Conservation (phyloP, 1,140 invertebrate species). For the Ylistrum balloti region DNA sequence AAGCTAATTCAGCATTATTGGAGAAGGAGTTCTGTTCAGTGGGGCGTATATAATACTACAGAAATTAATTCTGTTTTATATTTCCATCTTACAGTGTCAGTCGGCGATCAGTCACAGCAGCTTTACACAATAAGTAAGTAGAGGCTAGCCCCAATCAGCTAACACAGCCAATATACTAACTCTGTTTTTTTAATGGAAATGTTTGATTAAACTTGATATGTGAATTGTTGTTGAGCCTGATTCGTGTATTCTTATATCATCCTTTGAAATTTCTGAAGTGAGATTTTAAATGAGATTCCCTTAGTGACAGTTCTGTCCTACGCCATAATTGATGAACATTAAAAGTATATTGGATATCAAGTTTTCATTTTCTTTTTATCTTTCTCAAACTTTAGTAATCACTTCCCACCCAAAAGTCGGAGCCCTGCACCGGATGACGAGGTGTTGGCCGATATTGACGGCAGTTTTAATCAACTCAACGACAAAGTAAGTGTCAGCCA, state of each 20-base stretch:
- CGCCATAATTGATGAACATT: no score
- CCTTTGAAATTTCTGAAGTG: no score
- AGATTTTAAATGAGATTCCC: no score
- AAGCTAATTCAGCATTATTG: not conserved
- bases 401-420: constrained; percentile 19
- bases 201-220: no score
- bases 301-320: no score
- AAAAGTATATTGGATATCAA: no score
- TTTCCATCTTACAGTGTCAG: not conserved
- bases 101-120: not conserved
- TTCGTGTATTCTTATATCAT: no score
- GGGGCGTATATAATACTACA: not conserved
- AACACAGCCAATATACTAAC: no score
- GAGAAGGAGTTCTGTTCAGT: not conserved
- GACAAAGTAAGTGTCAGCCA: constrained; percentile 70
- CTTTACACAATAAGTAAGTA: constrained; percentile 23
- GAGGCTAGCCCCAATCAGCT: no score
- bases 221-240: no score
- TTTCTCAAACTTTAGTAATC: not conserved
- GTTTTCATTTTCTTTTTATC: no score
- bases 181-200: no score
- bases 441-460: constrained; percentile 80
- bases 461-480: constrained; percentile 77
- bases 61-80: not conserved
- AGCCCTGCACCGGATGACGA: constrained; percentile 71